phyloP scores from a whole-genome alignment of 2,797 vertebrate species.

The Falco concolor region DNA sequence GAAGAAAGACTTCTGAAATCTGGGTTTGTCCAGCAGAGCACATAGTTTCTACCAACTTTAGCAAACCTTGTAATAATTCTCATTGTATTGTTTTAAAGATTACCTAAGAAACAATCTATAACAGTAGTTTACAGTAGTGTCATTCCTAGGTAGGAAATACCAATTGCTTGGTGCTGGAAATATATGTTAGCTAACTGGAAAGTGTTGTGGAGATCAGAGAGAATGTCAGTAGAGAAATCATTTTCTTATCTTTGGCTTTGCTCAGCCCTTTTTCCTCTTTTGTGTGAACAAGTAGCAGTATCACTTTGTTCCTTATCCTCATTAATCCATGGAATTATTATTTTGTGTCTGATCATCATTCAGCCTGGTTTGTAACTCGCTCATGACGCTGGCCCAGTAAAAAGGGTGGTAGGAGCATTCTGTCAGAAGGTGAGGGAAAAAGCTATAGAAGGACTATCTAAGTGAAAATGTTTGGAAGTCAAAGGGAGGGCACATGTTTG shows the following conservation, averaged over 20 bases:
- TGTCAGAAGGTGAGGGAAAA: neutral
- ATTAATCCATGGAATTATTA: neutral
- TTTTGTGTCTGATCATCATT: neutral
- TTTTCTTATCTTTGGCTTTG: neutral
- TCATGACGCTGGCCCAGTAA: neutral
- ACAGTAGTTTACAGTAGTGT: neutral
- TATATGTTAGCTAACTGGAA: neutral
- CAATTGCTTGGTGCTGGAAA: neutral
- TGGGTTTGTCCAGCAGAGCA: neutral
- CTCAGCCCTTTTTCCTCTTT: neutral
- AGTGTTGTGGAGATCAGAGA: neutral
- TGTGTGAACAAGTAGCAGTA: neutral
- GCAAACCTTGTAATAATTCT: neutral
- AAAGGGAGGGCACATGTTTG: neutral
- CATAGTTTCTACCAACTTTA: neutral
- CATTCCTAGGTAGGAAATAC: neutral
- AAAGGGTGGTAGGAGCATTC: neutral
- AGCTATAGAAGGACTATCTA: neutral
- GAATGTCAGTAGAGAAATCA: neutral
- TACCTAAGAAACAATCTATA: neutral
- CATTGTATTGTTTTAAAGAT: neutral
- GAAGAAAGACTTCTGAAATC: neutral
- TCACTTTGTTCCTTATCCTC: neutral
- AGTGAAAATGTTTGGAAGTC: slow-evolving; percentile 20
- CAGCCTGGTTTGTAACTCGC: neutral